Conservation (phyloP, 2,888 invertebrate genomes). For the Tetragonula carbonaria region DNA sequence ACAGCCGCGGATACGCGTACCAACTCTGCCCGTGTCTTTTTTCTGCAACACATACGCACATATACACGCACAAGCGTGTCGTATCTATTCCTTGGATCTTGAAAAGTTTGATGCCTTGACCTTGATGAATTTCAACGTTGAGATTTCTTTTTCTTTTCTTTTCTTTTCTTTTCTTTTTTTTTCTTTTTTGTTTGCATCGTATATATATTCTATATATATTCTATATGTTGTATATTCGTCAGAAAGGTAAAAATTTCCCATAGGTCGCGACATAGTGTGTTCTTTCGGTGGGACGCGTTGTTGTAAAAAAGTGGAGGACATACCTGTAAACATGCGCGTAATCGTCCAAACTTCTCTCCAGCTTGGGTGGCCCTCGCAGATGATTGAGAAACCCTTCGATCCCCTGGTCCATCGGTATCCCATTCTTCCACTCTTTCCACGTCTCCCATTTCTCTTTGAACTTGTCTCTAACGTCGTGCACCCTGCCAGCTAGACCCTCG, state of each 20-base stretch:
- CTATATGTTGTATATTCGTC: no score
- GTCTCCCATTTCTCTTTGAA: conserved; percentile 87
- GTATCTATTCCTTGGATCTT: no score
- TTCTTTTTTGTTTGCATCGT: no score
- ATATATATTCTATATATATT: no score
- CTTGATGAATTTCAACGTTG: no score
- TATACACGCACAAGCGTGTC: no score
- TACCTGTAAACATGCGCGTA: conserved; percentile 89
- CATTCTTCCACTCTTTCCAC: conserved; percentile 86
- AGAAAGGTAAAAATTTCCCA: no score
- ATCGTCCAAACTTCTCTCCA: conserved; percentile 84
- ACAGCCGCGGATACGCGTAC: conserved; percentile 96
- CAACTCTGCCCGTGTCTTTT: conserved; percentile 92
- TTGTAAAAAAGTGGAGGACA: background rate
- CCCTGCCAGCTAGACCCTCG: conserved; percentile 89
- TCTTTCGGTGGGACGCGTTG: no score
- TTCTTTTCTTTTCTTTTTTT: no score
- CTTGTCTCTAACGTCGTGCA: conserved; percentile 89
- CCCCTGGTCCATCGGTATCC: conserved; percentile 80
- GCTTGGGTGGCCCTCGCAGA: conserved; percentile 78
- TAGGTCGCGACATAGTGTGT: no score
- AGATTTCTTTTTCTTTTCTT: no score
- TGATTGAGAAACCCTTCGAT: conserved; percentile 76
- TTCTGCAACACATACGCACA: conserved; percentile 83
- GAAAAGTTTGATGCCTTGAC: no score